phyloP scores from a whole-genome alignment of 1,140 invertebrate genomes.

The Drosophila navojoa region DNA sequence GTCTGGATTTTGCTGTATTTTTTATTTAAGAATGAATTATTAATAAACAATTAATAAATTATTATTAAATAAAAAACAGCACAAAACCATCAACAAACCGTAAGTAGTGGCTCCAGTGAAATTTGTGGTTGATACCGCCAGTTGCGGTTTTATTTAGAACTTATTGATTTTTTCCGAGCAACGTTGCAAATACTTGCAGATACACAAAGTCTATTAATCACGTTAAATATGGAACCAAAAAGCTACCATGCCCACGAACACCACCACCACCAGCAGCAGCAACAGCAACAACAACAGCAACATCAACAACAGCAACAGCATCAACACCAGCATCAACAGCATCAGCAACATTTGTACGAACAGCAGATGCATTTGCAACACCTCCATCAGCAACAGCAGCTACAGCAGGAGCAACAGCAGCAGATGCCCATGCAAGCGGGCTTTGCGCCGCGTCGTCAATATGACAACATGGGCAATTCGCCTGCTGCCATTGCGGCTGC shows the following conservation, averaged over 20 bases:
- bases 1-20: slow-evolving; percentile 83
- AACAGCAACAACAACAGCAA: slow-evolving; percentile 8
- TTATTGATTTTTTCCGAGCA: slow-evolving; percentile 66
- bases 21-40: slow-evolving; percentile 84
- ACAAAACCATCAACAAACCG: slow-evolving; percentile 65
- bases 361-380: slow-evolving; percentile 24
- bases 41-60: slow-evolving; percentile 81
- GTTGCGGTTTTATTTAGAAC: background rate
- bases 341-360: slow-evolving; percentile 16
- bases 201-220: slow-evolving; percentile 53
- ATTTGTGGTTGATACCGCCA: background rate
- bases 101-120: slow-evolving; percentile 21
- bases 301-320: slow-evolving; percentile 44
- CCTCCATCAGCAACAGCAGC: slow-evolving; percentile 35
- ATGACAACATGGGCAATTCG: slow-evolving; percentile 53
- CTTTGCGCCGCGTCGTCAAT: slow-evolving; percentile 77
- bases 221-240: slow-evolving; percentile 58
- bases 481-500: slow-evolving; percentile 37
- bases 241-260: slow-evolving; percentile 48
- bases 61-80: slow-evolving; percentile 84
- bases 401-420: slow-evolving; percentile 39
- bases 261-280: slow-evolving; percentile 44
- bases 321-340: slow-evolving; percentile 49
- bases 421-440: slow-evolving; percentile 55
- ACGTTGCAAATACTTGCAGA: slow-evolving; percentile 44